phyloP scores from a whole-genome alignment of 2,888 invertebrate species.

The Caenorhabditis sulstoni region DNA sequence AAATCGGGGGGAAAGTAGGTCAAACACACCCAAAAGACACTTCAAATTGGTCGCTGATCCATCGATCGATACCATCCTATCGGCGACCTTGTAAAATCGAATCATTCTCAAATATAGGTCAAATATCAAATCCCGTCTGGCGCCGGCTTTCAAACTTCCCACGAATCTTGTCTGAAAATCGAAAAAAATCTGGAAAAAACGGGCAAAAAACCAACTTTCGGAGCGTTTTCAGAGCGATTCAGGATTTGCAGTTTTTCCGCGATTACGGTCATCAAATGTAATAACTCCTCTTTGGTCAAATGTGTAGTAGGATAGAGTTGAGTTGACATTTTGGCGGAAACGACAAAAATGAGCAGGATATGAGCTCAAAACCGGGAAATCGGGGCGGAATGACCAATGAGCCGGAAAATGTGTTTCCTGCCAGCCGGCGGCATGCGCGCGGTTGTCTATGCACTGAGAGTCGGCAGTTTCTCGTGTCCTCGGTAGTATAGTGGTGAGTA shows the following conservation, averaged over 20 bases:
- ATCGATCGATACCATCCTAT: slow-evolving; percentile 47
- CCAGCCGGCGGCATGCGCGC: no score
- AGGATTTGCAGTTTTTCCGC: slow-evolving; percentile 26
- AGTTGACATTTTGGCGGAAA: slow-evolving; percentile 8
- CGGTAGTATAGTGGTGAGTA: slow-evolving; percentile 72
- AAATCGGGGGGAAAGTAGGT: neutral
- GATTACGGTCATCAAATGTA: slow-evolving; percentile 19
- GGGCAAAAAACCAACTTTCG: slow-evolving; percentile 23
- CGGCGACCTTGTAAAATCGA: slow-evolving; percentile 31
- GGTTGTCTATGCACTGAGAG: no score
- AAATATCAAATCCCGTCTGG: slow-evolving; percentile 26
- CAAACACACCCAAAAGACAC: slow-evolving; percentile 42
- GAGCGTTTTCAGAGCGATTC: slow-evolving; percentile 10
- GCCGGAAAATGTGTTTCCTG: no score
- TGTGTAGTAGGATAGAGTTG: slow-evolving; percentile 18
- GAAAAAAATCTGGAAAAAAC: neutral
- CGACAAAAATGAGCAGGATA: no score
- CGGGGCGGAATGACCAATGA: neutral
- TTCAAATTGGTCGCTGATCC: slow-evolving; percentile 48
- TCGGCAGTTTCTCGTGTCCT: slow-evolving; percentile 49
- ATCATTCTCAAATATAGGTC: slow-evolving; percentile 41
- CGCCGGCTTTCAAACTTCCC: neutral
- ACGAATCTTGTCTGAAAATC: slow-evolving; percentile 19
- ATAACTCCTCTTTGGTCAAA: slow-evolving; percentile 45
- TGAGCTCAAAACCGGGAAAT: neutral